Base-by-base conservation (phyloP, 2,113 vertebrate species). In the Actenoides lindsayi region DNA sequence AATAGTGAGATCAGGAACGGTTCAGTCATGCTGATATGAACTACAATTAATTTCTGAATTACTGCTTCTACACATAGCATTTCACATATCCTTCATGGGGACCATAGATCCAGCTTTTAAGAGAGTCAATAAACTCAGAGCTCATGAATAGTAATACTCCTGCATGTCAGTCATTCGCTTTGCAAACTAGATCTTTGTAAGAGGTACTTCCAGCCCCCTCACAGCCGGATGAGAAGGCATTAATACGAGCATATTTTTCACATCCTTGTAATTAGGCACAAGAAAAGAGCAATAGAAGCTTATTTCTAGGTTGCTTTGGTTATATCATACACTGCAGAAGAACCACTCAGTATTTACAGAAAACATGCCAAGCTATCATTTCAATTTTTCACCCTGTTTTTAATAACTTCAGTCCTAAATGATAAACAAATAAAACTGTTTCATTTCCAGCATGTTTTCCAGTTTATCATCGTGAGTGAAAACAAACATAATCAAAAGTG, bases 221-320 rank as follows among this genome's bases (percentile, higher is more conserved):
- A 94, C 39, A 79, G 54, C 27, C 24, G 0, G 81, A 96, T 90
- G 78, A 96, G 87, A 91, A 94, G 75, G 57, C 70, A 96, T 95
- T 96, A 96, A 70, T 74, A 91, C 39, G 16, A 91, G 65, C 54
- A 57, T 93, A 77, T 95, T 96, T 92, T 93, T 95, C 83, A 90
- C 44, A 81, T 86, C 70, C 89, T 94, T 53, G 23, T 94, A 97
- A 97, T 97, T 93, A 95, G 89, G 31, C 79, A 82, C 56, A 78
- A 83, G 60, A 86, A 94, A 88, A 93, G 92, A 83, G 82, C 69
- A 51, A 80, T 50, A 90, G 20, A 83, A 93, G 69, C 79, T 89
- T 64, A 84, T 90, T 94, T 88, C 64, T 79, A 78, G 37, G 80
- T 94, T 94, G 80, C 57, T 89, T 69, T 94, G 59, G 53, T 82